These are phyloP conservation scores for Caenorhabditis sp. DNA, from an alignment of 2,888 invertebrate species.

Conservation along the genomic window DNA sequence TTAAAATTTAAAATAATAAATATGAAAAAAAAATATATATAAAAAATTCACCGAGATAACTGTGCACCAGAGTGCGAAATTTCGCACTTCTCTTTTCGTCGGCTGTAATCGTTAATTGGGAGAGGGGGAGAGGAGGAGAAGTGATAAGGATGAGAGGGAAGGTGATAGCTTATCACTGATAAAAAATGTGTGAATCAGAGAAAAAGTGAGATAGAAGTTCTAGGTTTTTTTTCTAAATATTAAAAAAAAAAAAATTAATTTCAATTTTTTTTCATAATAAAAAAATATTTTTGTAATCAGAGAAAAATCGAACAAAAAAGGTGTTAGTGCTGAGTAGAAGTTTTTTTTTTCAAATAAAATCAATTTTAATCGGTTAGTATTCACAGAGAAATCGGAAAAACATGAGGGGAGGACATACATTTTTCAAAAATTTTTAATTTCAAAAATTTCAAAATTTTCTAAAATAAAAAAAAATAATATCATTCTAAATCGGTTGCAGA, in stretches of 20 bases:
- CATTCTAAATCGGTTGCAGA: too few relatives aligned
- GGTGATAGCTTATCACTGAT: too few relatives aligned
- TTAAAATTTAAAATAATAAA: slow-evolving; percentile 7
- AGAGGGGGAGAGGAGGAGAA: slow-evolving; percentile 9
- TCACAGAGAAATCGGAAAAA: too few relatives aligned
- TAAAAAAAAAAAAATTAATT: too few relatives aligned
- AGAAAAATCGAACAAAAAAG: not conserved
- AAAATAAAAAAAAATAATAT: too few relatives aligned
- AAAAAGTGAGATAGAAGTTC: not conserved
- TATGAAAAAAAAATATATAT: slow-evolving; percentile 15
- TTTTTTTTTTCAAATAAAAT: not conserved
- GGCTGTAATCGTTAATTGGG: slow-evolving; percentile 62
- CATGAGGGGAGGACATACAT: too few relatives aligned
- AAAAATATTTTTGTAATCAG: not conserved
- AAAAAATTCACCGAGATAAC: slow-evolving; percentile 91
- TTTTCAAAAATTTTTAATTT: not conserved
- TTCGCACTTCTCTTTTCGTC: slow-evolving; percentile 85
- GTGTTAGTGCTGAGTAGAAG: slow-evolving; percentile 1
- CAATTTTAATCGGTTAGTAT: too few relatives aligned
- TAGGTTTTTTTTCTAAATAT: too few relatives aligned
- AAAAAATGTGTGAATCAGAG: too few relatives aligned
- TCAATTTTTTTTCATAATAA: too few relatives aligned
- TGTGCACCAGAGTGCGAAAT: slow-evolving; percentile 99
- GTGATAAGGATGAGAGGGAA: not conserved
- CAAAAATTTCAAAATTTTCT: too few relatives aligned